Conservation (phyloP, 2,888 invertebrate species). For the Minunthozetes semirufus region DNA sequence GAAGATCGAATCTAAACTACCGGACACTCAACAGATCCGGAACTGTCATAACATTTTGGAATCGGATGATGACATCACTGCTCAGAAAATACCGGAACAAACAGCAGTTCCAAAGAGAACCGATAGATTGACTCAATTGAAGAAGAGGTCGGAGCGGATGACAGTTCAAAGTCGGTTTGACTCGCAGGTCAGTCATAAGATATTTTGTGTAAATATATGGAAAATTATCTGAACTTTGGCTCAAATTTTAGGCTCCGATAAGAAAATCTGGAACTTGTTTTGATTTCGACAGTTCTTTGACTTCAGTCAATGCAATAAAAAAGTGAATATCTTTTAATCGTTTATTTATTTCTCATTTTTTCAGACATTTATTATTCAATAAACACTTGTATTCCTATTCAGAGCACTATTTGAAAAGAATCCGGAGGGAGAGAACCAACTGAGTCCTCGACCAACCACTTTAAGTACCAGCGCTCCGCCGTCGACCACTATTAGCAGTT, state of each 20-base stretch:
- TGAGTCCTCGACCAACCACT: constrained; percentile 41
- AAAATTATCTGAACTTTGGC: not conserved
- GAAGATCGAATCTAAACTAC: no score
- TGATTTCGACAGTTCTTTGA: constrained; percentile 71
- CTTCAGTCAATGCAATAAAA: constrained; percentile 64
- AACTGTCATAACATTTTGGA: no score
- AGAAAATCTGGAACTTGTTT: constrained; percentile 66
- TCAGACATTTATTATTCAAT: not conserved
- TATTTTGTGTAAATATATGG: not conserved
- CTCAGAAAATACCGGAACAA: no score
- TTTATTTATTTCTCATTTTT: constrained; percentile 6
- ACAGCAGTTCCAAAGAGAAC: no score
- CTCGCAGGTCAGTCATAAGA: not conserved
- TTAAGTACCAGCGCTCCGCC: constrained; percentile 51
- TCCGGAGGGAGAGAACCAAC: constrained; percentile 44
- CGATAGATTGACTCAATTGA: no score
- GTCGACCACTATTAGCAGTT: constrained; percentile 49
- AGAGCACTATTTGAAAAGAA: constrained; percentile 49
- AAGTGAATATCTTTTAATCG: constrained; percentile 55
- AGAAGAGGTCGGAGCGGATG: no score
- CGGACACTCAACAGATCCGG: no score
- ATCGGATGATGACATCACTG: no score
- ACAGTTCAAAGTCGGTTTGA: not conserved
- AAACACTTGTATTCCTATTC: constrained; percentile 31
- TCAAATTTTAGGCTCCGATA: constrained; percentile 57